Conservation (phyloP, 2,113 vertebrate genomes). For the Bungarus multicinctus region DNA sequence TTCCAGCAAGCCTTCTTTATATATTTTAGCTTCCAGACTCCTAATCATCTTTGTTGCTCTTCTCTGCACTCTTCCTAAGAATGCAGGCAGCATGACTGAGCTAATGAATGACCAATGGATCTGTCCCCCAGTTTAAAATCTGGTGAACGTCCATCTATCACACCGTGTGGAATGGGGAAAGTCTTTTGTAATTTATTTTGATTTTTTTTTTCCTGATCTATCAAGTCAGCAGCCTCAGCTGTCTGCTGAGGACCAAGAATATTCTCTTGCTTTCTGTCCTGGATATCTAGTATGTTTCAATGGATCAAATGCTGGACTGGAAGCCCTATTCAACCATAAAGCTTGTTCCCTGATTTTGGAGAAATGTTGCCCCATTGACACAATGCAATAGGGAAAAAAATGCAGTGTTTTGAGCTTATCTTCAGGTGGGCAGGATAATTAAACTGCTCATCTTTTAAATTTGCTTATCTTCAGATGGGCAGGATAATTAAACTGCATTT, state of each 20-base stretch:
- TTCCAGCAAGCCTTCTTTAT: too few species aligned
- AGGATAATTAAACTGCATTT: not conserved
- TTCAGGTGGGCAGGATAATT: too few species aligned
- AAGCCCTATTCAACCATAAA: not conserved
- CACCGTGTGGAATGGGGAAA: not conserved
- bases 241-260: not conserved
- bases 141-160: not conserved
- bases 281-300: not conserved
- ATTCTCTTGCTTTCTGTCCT: not conserved
- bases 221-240: not conserved
- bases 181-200: not conserved
- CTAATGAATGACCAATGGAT: too few species aligned
- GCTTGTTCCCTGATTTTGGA: not conserved
- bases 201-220: rapidly evolving
- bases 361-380: not conserved
- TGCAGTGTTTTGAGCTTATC: too few species aligned
- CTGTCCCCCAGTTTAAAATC: too few species aligned
- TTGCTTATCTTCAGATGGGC: too few species aligned
- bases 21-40: too few species aligned
- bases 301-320: not conserved
- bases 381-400: not conserved
- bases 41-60: too few species aligned
- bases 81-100: not conserved
- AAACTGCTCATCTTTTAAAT: too few species aligned
- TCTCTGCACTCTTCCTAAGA: too few species aligned